A percentile compares a stretch with the other conserved stretches of the same genome.
Conservation (phyloP, 2,888 invertebrate species). For the Crematogaster levior region DNA sequence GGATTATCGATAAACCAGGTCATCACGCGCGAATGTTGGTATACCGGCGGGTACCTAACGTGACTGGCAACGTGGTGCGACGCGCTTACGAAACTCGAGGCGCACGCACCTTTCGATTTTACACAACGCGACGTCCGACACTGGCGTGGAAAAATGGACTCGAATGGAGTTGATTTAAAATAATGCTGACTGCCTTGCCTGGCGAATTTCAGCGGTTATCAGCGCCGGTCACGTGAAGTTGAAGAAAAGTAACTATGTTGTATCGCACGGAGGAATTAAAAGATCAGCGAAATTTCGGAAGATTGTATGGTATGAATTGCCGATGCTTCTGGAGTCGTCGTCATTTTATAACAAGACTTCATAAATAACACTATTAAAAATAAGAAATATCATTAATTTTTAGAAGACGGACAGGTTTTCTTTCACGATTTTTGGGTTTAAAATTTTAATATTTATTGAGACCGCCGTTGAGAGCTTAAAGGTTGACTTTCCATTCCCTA, state of each 20-base stretch:
- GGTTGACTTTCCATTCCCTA: too few relatives aligned
- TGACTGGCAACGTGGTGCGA: conserved; percentile 3
- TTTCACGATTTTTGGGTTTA: too few relatives aligned
- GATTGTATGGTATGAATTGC: background rate
- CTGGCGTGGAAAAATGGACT: background rate
- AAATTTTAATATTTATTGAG: too few relatives aligned
- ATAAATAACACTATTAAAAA: background rate
- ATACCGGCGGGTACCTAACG: background rate
- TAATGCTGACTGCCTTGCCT: background rate
- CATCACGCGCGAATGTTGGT: conserved; percentile 34
- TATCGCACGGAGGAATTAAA: background rate
- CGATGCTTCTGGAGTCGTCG: background rate
- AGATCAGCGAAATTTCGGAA: background rate
- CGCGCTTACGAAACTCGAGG: conserved; percentile 19
- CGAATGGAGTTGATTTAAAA: background rate
- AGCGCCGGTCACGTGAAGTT: conserved; percentile 15
- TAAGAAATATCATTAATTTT: background rate
- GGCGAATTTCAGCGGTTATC: background rate
- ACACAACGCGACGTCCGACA: background rate
- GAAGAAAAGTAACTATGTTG: background rate
- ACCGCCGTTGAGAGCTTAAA: too few relatives aligned
- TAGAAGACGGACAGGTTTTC: too few relatives aligned
- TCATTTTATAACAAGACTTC: background rate
- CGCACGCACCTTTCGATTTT: background rate
- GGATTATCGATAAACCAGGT: conserved; percentile 49